These are phyloP conservation scores for Halisarca cf. caerulea DNA, from an alignment of 37 sponge, comb jelly and placozoan genomes.

Conservation along the genomic window DNA sequence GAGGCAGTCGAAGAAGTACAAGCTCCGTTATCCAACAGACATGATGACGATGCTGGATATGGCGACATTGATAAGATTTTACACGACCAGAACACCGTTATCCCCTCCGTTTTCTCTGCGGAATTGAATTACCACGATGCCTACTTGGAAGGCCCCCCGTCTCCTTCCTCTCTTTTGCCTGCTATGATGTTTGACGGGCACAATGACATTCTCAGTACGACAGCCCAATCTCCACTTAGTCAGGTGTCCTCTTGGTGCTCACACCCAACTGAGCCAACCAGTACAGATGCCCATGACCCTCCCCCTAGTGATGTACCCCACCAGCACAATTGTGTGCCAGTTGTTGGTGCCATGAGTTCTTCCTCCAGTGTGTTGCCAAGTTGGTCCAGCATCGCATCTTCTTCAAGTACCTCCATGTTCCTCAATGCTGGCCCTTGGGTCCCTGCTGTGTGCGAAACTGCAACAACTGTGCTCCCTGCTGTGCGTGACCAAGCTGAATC, in stretches of 20 bases:
- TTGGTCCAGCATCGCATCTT: not conserved
- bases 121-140: too few relatives aligned
- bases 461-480: too few relatives aligned
- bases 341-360: too few relatives aligned
- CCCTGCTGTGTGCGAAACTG: not conserved
- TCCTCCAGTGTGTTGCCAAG: not conserved
- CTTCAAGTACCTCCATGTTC: not conserved
- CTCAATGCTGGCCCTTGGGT: not conserved
- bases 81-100: not conserved
- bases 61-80: not conserved
- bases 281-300: too few relatives aligned
- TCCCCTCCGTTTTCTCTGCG: too few relatives aligned
- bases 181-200: too few relatives aligned
- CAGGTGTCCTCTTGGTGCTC: too few relatives aligned
- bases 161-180: too few relatives aligned
- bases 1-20: not conserved
- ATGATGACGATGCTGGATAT: conserved; percentile 1
- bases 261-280: too few relatives aligned
- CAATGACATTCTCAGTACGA: not conserved
- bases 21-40: not conserved
- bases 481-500: not conserved
- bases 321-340: not conserved
- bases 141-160: too few relatives aligned
- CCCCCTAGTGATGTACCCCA: too few relatives aligned
- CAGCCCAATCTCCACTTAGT: not conserved